Evolutionary conservation across 1,140 invertebrate genomes (phyloP).

Genomic region (Leptinotarsa undecemlineata): DNA sequence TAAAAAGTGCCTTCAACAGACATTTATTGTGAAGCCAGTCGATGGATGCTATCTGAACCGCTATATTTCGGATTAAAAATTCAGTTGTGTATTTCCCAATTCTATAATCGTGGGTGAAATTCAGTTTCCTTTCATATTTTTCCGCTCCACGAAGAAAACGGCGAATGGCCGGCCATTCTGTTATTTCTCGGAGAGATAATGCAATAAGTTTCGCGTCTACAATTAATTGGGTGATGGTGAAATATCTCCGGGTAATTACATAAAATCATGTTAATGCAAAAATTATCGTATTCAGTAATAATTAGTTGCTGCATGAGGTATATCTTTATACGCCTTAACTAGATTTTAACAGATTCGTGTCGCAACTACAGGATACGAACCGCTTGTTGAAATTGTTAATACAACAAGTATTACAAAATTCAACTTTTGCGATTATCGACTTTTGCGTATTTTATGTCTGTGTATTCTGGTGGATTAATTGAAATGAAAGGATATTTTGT

Average conservation of each 20-base stretch:
- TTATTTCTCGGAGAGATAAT: not conserved
- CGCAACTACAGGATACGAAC: not conserved
- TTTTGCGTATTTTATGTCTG: not conserved
- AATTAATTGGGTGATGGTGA: not conserved
- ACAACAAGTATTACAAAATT: not conserved
- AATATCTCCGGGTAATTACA: not conserved
- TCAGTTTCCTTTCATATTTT: not conserved
- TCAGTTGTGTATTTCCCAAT: no score
- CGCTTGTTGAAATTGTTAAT: not conserved
- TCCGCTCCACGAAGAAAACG: not conserved
- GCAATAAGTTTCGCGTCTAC: not conserved
- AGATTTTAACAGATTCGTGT: not conserved
- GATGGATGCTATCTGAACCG: no score
- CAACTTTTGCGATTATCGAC: not conserved
- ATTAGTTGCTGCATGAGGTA: not conserved
- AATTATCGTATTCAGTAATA: constrained; percentile 3
- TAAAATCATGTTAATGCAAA: not conserved
- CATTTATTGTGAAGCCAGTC: no score
- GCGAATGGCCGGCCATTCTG: not conserved
- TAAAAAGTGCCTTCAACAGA: no score
- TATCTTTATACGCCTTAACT: not conserved
- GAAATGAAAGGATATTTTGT: no score
- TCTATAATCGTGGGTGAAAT: not conserved
- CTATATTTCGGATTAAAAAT: no score
- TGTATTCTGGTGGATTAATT: not conserved